phyloP scores from a whole-genome alignment of 2,797 vertebrate genomes.

The Typhlichthys eigenmanni region DNA sequence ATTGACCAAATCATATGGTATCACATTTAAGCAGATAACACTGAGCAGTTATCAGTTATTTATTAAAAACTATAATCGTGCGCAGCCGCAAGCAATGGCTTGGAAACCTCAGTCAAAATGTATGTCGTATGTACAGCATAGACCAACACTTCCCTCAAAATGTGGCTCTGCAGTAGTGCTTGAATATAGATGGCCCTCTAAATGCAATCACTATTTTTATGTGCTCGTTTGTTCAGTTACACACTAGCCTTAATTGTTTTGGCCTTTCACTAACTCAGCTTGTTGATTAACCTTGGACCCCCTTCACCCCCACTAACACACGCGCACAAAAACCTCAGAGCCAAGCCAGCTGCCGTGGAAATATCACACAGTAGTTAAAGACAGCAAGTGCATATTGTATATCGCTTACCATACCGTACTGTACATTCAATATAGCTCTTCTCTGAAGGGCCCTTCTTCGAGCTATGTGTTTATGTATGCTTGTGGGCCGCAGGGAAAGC shows the following conservation, averaged over 20 bases:
- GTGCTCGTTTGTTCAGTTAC: slow-evolving; percentile 27
- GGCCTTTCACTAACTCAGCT: slow-evolving; percentile 31
- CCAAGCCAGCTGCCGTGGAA: slow-evolving; percentile 49
- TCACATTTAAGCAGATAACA: too few species aligned
- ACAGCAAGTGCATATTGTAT: slow-evolving; percentile 20
- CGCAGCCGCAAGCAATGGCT: too few species aligned
- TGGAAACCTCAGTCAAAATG: neutral
- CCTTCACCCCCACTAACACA: slow-evolving; percentile 8
- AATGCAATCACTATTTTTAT: neutral
- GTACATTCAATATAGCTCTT: slow-evolving; percentile 55
- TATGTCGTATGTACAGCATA: neutral
- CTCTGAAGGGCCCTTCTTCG: slow-evolving; percentile 48
- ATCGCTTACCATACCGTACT: slow-evolving; percentile 51
- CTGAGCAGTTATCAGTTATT: too few species aligned
- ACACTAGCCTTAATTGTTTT: slow-evolving; percentile 44
- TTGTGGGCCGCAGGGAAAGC: neutral
- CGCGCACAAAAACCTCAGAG: neutral
- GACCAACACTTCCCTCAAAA: neutral
- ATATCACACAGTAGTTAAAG: slow-evolving; percentile 42
- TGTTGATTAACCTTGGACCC: slow-evolving; percentile 34
- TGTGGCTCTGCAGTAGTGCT: too few species aligned
- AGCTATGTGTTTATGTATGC: slow-evolving; percentile 6
- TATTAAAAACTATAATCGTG: too few species aligned
- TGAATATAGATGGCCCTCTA: neutral
- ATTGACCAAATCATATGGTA: too few species aligned